A percentile compares a stretch with the other conserved stretches of the same genome.
Conservation (phyloP, 2,797 vertebrate species). For the Parambassis ranga region DNA sequence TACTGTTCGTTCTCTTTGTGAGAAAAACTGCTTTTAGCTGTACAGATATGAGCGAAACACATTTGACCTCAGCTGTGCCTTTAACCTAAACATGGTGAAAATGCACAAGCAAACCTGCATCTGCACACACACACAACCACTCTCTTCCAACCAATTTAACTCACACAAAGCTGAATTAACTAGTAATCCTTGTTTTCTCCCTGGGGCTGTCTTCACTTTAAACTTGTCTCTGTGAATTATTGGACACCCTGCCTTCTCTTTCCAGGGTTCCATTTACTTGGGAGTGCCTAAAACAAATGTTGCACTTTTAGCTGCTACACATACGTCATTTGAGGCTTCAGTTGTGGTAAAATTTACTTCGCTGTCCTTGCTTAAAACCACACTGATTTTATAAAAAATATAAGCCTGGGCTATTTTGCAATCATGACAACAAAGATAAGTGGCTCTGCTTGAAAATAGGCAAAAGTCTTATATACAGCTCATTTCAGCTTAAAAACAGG, state of each 20-base stretch:
- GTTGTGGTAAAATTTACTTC: not conserved
- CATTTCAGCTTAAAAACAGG: not conserved
- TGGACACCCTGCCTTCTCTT: conserved; percentile 23
- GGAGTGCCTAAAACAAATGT: conserved; percentile 12
- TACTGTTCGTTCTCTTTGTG: not conserved
- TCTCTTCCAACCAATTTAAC: conserved; percentile 64
- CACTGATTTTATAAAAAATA: not conserved
- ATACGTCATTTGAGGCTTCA: not conserved
- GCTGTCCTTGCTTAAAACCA: not conserved
- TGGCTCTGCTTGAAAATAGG: not conserved
- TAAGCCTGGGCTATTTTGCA: not conserved
- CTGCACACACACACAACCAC: conserved; percentile 8
- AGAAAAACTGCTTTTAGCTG: not conserved
- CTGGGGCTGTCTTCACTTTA: conserved; percentile 50
- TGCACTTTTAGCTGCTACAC: not conserved
- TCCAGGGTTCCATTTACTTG: conserved; percentile 32
- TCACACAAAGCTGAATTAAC: conserved; percentile 64
- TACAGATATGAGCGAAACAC: not conserved
- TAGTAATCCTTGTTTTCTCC: conserved; percentile 54
- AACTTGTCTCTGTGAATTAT: conserved; percentile 62
- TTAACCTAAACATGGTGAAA: not conserved
- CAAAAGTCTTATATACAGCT: not conserved
- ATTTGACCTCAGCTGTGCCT: conserved; percentile 5
- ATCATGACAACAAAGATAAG: conserved; percentile 5
- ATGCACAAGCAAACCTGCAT: not conserved